Conservation (phyloP, 2,797 vertebrate genomes). For the Gallinago stenura region DNA sequence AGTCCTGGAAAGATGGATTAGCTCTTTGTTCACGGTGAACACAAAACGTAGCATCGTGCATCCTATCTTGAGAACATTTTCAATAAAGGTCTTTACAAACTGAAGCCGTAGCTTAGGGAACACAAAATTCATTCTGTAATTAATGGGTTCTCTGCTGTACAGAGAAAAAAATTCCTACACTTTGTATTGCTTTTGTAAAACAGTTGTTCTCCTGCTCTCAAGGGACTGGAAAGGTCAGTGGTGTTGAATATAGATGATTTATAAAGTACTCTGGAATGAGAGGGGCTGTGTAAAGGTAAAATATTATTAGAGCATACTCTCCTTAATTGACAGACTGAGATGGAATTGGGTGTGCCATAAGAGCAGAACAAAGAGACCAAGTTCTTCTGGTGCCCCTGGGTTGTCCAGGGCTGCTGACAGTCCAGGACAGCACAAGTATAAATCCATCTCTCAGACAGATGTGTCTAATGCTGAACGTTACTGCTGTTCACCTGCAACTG, state of each 20-base stretch:
- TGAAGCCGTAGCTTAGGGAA: background rate
- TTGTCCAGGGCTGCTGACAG: background rate
- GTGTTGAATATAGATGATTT: conserved; percentile 40
- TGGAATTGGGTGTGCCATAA: background rate
- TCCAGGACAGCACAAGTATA: background rate
- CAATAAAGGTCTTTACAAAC: background rate
- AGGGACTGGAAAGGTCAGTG: conserved; percentile 30
- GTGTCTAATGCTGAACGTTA: background rate
- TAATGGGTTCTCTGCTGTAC: background rate
- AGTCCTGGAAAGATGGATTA: background rate
- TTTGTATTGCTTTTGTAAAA: conserved; percentile 24
- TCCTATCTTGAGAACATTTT: background rate
- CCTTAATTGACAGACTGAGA: conserved; percentile 12
- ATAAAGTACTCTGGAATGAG: conserved; percentile 21
- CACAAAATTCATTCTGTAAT: background rate
- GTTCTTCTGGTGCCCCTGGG: background rate
- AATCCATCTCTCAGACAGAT: background rate
- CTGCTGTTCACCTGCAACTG: background rate
- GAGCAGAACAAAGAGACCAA: background rate
- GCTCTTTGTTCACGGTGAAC: background rate
- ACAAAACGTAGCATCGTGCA: background rate
- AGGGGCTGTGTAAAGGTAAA: conserved; percentile 20
- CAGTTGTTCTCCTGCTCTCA: background rate
- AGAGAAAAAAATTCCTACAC: background rate
- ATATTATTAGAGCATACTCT: conserved; percentile 12